Conservation (phyloP, 2,113 vertebrate genomes). For the Perca schrenkii region DNA sequence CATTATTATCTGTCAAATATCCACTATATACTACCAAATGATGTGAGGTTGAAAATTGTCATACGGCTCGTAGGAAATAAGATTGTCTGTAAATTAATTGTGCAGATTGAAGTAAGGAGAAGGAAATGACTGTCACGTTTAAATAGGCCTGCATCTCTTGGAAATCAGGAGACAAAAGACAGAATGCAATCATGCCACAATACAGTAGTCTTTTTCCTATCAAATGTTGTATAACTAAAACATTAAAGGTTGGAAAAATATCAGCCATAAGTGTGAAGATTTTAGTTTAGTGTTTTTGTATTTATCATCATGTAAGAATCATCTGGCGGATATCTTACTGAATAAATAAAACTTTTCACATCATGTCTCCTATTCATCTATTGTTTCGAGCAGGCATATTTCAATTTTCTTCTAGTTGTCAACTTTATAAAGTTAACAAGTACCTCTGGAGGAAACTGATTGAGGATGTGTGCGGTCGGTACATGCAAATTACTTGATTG, state of each 20-base stretch:
- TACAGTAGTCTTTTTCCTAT: not conserved
- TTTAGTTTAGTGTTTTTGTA: not conserved
- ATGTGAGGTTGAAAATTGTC: slow-evolving; percentile 17
- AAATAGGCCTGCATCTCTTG: not conserved
- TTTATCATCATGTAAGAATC: slow-evolving; percentile 1
- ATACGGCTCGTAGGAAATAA: slow-evolving; percentile 5
- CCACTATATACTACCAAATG: slow-evolving; percentile 32
- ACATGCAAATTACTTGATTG: slow-evolving; percentile 64
- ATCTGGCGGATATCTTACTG: not conserved
- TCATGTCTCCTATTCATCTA: slow-evolving; percentile 3
- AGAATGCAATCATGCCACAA: not conserved
- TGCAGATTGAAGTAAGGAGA: not conserved
- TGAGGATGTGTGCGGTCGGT: slow-evolving; percentile 49
- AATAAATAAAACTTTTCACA: slow-evolving; percentile 11
- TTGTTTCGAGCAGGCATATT: slow-evolving; percentile 34
- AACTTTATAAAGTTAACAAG: slow-evolving; percentile 33
- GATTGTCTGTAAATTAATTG: slow-evolving; percentile 18
- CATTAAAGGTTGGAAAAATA: not conserved
- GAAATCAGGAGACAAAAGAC: slow-evolving; percentile 7
- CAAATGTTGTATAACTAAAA: not conserved
- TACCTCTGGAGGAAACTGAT: slow-evolving; percentile 33
- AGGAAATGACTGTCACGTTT: not conserved
- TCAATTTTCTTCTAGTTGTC: slow-evolving; percentile 25
- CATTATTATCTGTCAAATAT: slow-evolving; percentile 46
- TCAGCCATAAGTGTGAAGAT: not conserved